Conservation (phyloP, 37 sponge, comb jelly and placozoan species). For the Aplysina aerophoba region DNA sequence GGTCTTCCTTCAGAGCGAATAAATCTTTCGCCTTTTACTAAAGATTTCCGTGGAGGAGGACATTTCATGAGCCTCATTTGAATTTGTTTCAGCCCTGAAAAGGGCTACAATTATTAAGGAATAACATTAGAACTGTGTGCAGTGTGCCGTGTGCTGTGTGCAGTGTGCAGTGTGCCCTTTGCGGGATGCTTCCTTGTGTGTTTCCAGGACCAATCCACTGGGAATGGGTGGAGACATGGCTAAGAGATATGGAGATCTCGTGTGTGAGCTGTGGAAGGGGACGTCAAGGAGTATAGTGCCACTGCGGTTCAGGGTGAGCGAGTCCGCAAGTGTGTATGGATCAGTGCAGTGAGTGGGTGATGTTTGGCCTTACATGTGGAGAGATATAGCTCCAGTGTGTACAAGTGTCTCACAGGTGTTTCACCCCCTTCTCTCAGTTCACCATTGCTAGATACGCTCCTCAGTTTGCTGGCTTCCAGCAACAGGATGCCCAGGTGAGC, state of each 20-base stretch:
- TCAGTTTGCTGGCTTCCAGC: constrained; percentile 94
- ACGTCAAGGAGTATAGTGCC: constrained; percentile 88
- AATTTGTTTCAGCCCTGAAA: too few relatives aligned
- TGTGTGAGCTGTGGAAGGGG: constrained; percentile 93
- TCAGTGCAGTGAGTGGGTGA: too few relatives aligned
- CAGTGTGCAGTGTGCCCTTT: background rate
- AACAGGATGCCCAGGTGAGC: constrained; percentile 90
- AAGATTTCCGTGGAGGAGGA: too few relatives aligned
- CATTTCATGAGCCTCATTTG: too few relatives aligned
- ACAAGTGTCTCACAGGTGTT: too few relatives aligned
- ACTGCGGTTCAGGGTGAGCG: constrained; percentile 91
- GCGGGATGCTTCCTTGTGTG: background rate
- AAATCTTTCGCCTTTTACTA: too few relatives aligned
- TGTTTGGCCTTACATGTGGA: background rate
- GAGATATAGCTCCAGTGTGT: background rate
- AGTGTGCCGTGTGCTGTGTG: too few relatives aligned
- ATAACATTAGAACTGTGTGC: too few relatives aligned
- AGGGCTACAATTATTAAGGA: too few relatives aligned
- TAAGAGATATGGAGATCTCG: constrained; percentile 92
- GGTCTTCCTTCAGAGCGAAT: too few relatives aligned
- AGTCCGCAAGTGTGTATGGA: too few relatives aligned
- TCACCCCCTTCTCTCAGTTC: constrained; percentile 44
- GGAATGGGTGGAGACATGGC: constrained; percentile 91
- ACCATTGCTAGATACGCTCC: constrained; percentile 91
- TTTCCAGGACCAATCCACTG: constrained; percentile 81